These are phyloP conservation scores for Styela clava DNA, from an alignment of 23 tunicate genomes.

Conservation along the genomic window DNA sequence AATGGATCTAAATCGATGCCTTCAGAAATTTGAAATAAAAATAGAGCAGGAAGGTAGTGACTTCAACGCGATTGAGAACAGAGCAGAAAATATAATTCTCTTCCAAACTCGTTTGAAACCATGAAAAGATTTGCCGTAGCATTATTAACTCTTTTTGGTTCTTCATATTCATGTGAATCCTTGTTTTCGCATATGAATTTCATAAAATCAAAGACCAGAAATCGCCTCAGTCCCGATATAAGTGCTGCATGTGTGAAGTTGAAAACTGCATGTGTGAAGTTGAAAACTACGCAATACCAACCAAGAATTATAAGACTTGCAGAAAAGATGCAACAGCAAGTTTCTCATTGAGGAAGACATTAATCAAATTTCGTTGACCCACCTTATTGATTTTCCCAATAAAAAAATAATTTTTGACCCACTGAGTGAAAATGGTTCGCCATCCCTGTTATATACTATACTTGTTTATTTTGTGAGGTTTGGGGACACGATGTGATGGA, in stretches of 20 bases:
- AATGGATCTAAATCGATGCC: not conserved
- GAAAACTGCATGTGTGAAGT: not conserved
- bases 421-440: too few species aligned
- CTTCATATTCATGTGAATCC: slow-evolving; percentile 36
- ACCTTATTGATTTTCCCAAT: too few species aligned
- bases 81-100: slow-evolving; percentile 28
- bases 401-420: too few species aligned
- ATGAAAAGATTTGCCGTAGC: slow-evolving; percentile 44
- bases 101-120: slow-evolving; percentile 50
- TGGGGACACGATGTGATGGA: too few species aligned
- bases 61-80: slow-evolving; percentile 8
- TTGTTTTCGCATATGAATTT: slow-evolving; percentile 37
- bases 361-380: too few species aligned
- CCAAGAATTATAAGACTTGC: slow-evolving; percentile 30
- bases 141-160: slow-evolving; percentile 21
- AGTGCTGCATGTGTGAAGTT: slow-evolving; percentile 7
- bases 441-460: too few species aligned
- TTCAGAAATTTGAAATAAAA: slow-evolving; percentile 5
- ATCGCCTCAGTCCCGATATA: slow-evolving; percentile 22
- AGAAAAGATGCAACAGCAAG: not conserved
- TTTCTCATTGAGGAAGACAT: too few species aligned
- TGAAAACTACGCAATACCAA: slow-evolving; percentile 11
- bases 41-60: not conserved
- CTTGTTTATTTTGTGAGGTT: too few species aligned
- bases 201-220: slow-evolving; percentile 38